Evolutionary conservation across 2,888 invertebrate species (phyloP).

Genomic region (Ramazzottius varieornatus): DNA sequence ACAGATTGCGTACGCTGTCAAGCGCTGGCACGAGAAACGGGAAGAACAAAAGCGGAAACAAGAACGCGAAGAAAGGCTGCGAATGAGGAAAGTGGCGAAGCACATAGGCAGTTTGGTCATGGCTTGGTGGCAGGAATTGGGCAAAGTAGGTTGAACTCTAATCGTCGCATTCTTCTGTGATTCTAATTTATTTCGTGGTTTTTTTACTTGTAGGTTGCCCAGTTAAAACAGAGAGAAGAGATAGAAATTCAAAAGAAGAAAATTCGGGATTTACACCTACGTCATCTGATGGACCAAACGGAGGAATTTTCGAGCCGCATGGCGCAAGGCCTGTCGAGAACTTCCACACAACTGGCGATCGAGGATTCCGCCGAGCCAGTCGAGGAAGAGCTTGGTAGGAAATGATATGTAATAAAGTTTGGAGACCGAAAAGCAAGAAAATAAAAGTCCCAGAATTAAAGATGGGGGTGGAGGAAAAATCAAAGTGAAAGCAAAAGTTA

Average conservation of each 20-base stretch:
- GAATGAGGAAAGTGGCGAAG: not conserved
- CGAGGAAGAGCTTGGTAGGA: not conserved
- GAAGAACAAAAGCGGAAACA: not conserved
- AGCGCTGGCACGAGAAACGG: not conserved
- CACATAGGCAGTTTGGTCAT: not conserved
- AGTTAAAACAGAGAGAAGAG: not conserved
- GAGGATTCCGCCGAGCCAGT: not conserved
- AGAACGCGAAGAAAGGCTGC: not conserved
- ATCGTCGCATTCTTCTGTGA: too few species aligned
- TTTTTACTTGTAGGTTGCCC: not conserved
- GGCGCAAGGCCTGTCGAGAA: conserved; percentile 18
- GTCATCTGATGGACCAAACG: conserved; percentile 90
- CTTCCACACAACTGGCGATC: conserved; percentile 6
- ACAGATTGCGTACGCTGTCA: not conserved
- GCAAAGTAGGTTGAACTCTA: not conserved
- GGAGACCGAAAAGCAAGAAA: conserved; percentile 9
- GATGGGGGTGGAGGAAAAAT: too few species aligned
- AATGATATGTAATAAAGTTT: conserved; percentile 6
- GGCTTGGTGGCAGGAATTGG: not conserved
- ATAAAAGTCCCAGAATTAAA: conserved; percentile 11
- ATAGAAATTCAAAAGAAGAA: conserved; percentile 33
- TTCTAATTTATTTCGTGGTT: too few species aligned
- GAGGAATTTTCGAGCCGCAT: conserved; percentile 56
- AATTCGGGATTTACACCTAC: conserved; percentile 78
- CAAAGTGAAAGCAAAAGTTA: too few species aligned